Evolutionary conservation across 1,140 invertebrate species (phyloP), one percentile per base, ranked within the genome.

Genomic region (Formica exsecta): DNA sequence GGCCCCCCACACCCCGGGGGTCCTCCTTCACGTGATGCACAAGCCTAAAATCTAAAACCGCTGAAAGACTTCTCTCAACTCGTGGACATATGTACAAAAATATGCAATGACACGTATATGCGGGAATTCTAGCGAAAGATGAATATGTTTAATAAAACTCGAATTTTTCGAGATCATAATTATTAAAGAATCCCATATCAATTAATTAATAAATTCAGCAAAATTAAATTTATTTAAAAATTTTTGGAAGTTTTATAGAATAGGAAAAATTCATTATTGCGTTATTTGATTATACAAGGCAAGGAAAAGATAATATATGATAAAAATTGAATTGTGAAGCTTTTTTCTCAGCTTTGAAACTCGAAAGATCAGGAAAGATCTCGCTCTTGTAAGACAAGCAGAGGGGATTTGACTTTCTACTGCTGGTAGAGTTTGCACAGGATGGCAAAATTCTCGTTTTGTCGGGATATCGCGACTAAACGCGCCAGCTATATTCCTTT

Each of bases 381-480:
- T 16, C 68, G 65, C 41, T 51, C 9, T 32, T 22, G 68, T 9
- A 8, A 44, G 44, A 74, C n/a, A 51, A 19, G 48, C 9, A 83
- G 44, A 48, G 64, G 32, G 41, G 36, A 4, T 25, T 70, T 22
- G 86, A 87, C 62, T 88, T 85, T 64, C 71, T 86, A 62, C 65
- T 19, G 57, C 61, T 48, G 54, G 59, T 71, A 65, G 51, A 68
- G 32, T 85, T 87, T 75, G 83, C 59, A 62, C 44, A 64, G 83
- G 75, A 75, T 75, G 70, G 73, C 22, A 22, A 85, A 64, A 54
- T 77, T 32, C 41, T 88, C 83, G 87, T 80, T 68, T 68, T 81
- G 51, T 70, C 48, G 9, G 54, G 66, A 77, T 85, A 66, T 73
- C 11, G 29, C 57, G 41, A 25, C 41, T 74, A 89, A 85, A 74